phyloP scores from a whole-genome alignment of 2,797 vertebrate species.

The Onychomys leucogaster region DNA sequence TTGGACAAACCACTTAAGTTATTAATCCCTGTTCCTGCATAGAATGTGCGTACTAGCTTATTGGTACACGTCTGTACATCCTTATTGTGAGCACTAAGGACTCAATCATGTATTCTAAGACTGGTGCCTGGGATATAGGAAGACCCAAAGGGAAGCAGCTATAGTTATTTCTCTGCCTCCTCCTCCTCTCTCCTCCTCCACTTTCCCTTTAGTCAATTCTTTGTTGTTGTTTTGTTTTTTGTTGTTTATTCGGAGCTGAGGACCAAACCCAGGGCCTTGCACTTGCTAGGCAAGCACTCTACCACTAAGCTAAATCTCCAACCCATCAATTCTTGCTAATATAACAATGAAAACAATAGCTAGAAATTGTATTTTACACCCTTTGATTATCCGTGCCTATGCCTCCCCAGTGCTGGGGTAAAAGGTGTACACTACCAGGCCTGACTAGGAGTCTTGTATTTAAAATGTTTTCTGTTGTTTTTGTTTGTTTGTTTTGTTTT shows the following conservation, averaged over 20 bases:
- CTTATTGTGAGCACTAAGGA: neutral
- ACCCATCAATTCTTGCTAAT: neutral
- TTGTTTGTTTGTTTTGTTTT: neutral
- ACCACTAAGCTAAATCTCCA: too few species aligned
- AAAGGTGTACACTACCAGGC: neutral
- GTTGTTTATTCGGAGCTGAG: too few species aligned
- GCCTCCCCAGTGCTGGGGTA: neutral
- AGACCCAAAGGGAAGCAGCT: neutral
- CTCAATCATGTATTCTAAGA: conserved; percentile 11
- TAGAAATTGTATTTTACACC: neutral
- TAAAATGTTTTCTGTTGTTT: neutral
- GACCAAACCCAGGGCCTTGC: too few species aligned
- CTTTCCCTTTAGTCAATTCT: neutral
- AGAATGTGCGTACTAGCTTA: neutral
- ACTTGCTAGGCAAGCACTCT: too few species aligned
- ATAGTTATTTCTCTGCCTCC: neutral
- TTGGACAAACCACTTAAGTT: neutral
- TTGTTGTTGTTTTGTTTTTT: too few species aligned
- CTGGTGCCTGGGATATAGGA: neutral
- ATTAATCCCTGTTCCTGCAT: neutral
- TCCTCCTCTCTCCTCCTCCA: neutral
- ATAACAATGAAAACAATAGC: neutral
- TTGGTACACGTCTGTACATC: neutral
- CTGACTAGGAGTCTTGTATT: neutral
- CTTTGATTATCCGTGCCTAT: neutral